Conservation (phyloP, 2,888 invertebrate species). For the Epirrhoe alternata region DNA sequence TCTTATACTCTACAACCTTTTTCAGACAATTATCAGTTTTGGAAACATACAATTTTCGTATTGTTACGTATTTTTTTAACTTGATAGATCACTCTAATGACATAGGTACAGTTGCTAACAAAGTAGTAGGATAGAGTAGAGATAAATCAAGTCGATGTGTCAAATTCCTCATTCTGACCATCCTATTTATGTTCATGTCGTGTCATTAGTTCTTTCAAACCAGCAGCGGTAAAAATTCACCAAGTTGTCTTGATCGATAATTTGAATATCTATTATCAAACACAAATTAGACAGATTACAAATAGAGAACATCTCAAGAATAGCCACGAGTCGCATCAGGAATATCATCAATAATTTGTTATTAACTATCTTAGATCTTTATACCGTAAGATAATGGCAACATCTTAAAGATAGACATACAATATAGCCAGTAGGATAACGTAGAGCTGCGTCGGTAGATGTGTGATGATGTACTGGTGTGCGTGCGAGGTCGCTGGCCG, state of each 20-base stretch:
- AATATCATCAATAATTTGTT: neutral
- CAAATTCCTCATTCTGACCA: neutral
- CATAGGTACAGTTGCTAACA: neutral
- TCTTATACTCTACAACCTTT: neutral
- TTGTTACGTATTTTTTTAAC: neutral
- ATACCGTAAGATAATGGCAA: neutral
- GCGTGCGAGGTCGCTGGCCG: constrained; percentile 72
- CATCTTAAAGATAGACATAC: constrained; percentile 64
- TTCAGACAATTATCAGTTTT: neutral
- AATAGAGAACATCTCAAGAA: neutral
- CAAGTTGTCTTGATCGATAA: neutral
- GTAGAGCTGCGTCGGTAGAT: constrained; percentile 70
- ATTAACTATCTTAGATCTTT: neutral
- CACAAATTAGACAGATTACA: neutral
- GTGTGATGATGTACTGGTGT: constrained; percentile 68
- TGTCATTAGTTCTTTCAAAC: too few species aligned
- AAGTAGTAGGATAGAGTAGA: neutral
- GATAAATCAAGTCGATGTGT: neutral
- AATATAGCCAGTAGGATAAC: constrained; percentile 66
- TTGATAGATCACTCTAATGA: neutral
- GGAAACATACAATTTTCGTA: neutral
- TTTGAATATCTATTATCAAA: neutral
- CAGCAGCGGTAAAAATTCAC: neutral
- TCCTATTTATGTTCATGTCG: too few species aligned
- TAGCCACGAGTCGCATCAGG: neutral